phyloP scores from a whole-genome alignment of 2,113 vertebrate genomes.

The Indicator maculatus region DNA sequence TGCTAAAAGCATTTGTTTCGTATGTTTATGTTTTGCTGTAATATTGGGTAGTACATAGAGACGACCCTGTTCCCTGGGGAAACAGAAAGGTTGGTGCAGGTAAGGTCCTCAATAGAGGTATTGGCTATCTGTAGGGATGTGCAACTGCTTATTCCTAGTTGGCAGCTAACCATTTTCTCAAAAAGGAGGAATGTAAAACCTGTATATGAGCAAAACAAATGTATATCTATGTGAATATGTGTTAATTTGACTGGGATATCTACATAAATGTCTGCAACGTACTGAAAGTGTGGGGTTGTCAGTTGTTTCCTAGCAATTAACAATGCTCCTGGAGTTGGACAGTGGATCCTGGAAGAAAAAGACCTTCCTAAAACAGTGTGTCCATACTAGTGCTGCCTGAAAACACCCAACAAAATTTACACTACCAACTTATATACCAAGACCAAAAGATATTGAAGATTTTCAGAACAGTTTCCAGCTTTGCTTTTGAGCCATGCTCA shows the following conservation, averaged over 20 bases:
- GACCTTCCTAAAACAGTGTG: neutral
- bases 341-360: neutral
- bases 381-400: neutral
- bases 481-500: neutral
- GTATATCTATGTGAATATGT: neutral
- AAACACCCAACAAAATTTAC: neutral
- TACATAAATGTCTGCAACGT: neutral
- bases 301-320: constrained; percentile 21
- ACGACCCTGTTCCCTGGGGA: neutral
- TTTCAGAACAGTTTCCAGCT: neutral
- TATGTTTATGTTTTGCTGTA: neutral
- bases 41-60: neutral
- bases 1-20: neutral
- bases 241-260: neutral
- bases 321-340: constrained; percentile 75
- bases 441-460: neutral
- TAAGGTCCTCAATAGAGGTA: constrained; percentile 13
- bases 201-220: constrained; percentile 80
- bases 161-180: neutral
- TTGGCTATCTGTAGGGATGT: neutral
- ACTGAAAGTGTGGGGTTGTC: neutral
- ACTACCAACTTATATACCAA: neutral
- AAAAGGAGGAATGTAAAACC: constrained; percentile 53
- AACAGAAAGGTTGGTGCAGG: constrained; percentile 3
- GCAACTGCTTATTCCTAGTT: neutral